Percentiles rank a stretch among this genome's conserved stretches.
Conservation (phyloP, 2,797 vertebrate species). For the Rhodeus uyekii region DNA sequence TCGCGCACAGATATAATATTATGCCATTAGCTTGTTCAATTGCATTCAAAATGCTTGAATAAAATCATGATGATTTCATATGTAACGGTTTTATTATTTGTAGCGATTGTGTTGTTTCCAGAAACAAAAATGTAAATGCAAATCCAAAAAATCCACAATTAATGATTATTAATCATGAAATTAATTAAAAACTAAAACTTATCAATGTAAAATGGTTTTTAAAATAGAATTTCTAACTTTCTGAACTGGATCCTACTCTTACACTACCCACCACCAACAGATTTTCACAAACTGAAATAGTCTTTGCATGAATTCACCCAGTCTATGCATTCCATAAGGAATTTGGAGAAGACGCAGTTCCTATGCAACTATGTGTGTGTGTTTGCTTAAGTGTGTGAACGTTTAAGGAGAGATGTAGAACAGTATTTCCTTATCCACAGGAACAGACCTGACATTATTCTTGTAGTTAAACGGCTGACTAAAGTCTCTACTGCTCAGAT, state of each 20-base stretch:
- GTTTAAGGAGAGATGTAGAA: conserved; percentile 58
- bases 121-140: background rate
- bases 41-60: background rate
- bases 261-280: conserved; percentile 1
- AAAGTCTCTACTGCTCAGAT: conserved; percentile 53
- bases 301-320: conserved; percentile 41
- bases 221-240: conserved; percentile 54
- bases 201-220: background rate
- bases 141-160: background rate
- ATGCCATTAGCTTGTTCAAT: background rate
- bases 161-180: background rate
- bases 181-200: background rate
- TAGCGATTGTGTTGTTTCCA: background rate
- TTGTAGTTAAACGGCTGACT: conserved; percentile 61
- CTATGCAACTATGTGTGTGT: conserved; percentile 43
- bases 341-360: conserved; percentile 30
- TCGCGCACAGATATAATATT: conserved; percentile 15
- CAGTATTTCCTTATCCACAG: conserved; percentile 60
- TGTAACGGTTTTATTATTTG: background rate
- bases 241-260: conserved; percentile 2
- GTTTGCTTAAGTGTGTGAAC: conserved; percentile 48
- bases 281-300: conserved; percentile 34
- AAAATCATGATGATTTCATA: background rate
- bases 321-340: conserved; percentile 18
- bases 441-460: conserved; percentile 66